phyloP scores from a whole-genome alignment of 2,888 invertebrate genomes.

The Colletes collaris region DNA sequence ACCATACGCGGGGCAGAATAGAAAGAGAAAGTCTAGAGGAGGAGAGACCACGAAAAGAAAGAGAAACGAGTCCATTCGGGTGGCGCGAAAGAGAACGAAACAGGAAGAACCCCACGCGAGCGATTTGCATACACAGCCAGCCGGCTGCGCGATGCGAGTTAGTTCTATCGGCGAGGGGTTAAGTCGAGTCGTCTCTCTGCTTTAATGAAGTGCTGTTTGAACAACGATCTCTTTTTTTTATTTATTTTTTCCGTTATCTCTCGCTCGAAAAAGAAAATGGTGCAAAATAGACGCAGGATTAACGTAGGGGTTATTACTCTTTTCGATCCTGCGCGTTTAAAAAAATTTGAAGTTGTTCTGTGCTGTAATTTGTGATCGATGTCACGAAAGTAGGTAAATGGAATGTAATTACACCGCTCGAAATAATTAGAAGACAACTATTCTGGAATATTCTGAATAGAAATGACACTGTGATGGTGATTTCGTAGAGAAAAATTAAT shows the following conservation, averaged over 20 bases:
- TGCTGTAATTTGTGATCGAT: no score
- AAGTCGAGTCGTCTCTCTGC: constrained; percentile 70
- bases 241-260: constrained; percentile 15
- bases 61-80: not conserved
- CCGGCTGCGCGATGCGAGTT: constrained; percentile 76
- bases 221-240: constrained; percentile 19
- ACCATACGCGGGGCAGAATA: constrained; percentile 13
- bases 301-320: constrained; percentile 9
- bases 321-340: not conserved
- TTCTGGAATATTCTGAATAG: no score
- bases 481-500: no score
- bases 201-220: constrained; percentile 67
- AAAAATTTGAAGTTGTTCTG: no score
- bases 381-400: no score
- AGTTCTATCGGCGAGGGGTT: constrained; percentile 71
- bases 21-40: constrained; percentile 10
- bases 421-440: no score
- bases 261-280: not conserved
- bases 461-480: no score
- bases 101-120: constrained; percentile 68
- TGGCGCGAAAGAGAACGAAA: constrained; percentile 28
- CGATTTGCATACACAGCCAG: constrained; percentile 75
- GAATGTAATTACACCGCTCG: no score
- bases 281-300: not conserved
- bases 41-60: constrained; percentile 4